Evolutionary conservation across 2,113 vertebrate species (phyloP).

Genomic region (Eleginops maclovinus): DNA sequence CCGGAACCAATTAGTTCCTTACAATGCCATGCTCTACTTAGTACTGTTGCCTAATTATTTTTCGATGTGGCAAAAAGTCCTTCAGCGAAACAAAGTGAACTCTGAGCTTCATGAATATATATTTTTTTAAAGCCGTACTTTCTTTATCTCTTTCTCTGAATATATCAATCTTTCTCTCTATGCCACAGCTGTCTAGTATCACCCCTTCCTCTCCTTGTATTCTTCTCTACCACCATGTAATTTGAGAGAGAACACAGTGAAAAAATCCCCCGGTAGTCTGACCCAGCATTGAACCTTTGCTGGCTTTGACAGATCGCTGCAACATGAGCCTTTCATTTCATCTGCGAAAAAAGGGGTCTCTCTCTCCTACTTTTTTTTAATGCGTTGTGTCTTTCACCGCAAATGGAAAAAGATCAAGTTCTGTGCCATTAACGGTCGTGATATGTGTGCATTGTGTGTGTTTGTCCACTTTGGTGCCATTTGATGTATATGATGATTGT

Average conservation of each 20-base stretch:
- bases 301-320: constrained; percentile 75
- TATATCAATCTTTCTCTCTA: constrained; percentile 33
- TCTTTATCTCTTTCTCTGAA: constrained; percentile 6
- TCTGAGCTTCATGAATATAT: constrained; percentile 1
- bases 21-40: constrained; percentile 22
- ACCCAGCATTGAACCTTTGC: constrained; percentile 80
- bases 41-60: constrained; percentile 25
- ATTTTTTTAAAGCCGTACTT: not conserved
- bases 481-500: constrained; percentile 69
- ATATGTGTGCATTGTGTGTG: constrained; percentile 54
- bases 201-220: constrained; percentile 44
- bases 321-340: constrained; percentile 76
- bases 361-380: constrained; percentile 48
- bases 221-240: constrained; percentile 55
- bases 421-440: constrained; percentile 58
- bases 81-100: constrained; percentile 8
- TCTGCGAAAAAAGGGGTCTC: constrained; percentile 42
- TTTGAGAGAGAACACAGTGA: constrained; percentile 63
- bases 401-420: constrained; percentile 78
- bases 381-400: constrained; percentile 69
- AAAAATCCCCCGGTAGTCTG: constrained; percentile 63
- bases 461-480: constrained; percentile 61
- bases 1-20: constrained; percentile 36
- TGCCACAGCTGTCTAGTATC: constrained; percentile 33
- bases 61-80: constrained; percentile 10